Conservation (phyloP, 2,888 invertebrate species). For the Caradrina clavipalpis region DNA sequence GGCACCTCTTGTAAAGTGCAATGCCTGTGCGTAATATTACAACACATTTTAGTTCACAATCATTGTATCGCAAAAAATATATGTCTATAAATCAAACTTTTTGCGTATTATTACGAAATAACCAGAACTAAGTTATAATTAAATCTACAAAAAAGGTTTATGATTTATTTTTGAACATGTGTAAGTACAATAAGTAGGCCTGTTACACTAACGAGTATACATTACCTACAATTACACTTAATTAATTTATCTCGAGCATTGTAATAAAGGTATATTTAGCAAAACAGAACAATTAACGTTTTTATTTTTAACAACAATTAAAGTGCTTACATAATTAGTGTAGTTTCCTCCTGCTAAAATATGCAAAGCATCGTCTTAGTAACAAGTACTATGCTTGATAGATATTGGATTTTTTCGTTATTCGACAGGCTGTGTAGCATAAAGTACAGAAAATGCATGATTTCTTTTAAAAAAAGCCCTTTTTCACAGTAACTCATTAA, state of each 20-base stretch:
- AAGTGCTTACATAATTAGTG: constrained; percentile 46
- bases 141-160: constrained; percentile 29
- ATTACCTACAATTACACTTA: constrained; percentile 65
- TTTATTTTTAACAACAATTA: constrained; percentile 63
- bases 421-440: not conserved
- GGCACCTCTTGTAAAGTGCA: constrained; percentile 35
- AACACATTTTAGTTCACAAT: constrained; percentile 44
- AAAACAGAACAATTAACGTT: constrained; percentile 67
- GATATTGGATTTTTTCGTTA: not conserved
- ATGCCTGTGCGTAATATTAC: constrained; percentile 46
- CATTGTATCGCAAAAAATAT: constrained; percentile 26
- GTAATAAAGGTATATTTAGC: constrained; percentile 68
- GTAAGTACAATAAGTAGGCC: constrained; percentile 24
- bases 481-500: not conserved
- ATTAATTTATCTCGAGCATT: constrained; percentile 65
- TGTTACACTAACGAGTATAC: constrained; percentile 57
- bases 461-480: not conserved
- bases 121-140: constrained; percentile 14
- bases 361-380: constrained; percentile 15
- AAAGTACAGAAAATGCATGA: not conserved
- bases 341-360: constrained; percentile 45
- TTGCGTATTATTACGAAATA: constrained; percentile 22
- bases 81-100: constrained; percentile 27
- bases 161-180: constrained; percentile 28
- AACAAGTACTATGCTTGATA: not conserved